These are phyloP conservation scores for Tupaia tana DNA, from an alignment of 2,113 vertebrate genomes.

Conservation along the genomic window DNA sequence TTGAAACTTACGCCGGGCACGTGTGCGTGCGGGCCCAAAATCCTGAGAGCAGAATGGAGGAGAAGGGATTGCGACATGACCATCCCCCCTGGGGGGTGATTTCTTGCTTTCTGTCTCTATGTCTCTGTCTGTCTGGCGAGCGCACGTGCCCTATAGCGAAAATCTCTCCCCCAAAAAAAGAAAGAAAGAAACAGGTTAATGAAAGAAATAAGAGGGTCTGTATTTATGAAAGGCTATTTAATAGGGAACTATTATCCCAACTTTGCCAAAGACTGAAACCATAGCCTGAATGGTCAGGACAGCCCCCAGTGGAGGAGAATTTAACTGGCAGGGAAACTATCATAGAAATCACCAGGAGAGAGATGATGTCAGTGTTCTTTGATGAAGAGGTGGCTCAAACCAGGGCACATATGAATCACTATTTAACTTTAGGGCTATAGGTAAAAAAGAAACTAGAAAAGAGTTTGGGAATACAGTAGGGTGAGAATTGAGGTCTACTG, in stretches of 20 bases:
- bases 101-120: too few relatives aligned
- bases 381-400: background rate
- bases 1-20: too few relatives aligned
- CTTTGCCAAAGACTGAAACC: background rate
- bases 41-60: too few relatives aligned
- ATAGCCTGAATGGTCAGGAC: background rate
- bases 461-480: background rate
- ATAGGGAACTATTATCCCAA: background rate
- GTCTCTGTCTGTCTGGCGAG: too few relatives aligned
- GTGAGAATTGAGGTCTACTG: background rate
- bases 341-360: background rate
- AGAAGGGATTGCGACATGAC: too few relatives aligned
- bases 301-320: background rate
- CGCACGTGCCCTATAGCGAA: too few relatives aligned
- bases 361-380: background rate
- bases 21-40: too few relatives aligned
- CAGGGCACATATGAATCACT: background rate
- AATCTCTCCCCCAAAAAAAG: too few relatives aligned
- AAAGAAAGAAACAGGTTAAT: constrained; percentile 20
- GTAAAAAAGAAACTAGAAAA: background rate
- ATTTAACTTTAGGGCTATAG: background rate
- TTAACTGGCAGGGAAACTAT: background rate
- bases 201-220: background rate
- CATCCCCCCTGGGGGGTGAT: too few relatives aligned
- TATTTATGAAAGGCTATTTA: background rate